Percentiles rank a stretch among this genome's conserved stretches.
These are phyloP conservation scores for Drosophila fulvimacula DNA, from an alignment of 2,888 invertebrate species.

Conservation along the genomic window DNA sequence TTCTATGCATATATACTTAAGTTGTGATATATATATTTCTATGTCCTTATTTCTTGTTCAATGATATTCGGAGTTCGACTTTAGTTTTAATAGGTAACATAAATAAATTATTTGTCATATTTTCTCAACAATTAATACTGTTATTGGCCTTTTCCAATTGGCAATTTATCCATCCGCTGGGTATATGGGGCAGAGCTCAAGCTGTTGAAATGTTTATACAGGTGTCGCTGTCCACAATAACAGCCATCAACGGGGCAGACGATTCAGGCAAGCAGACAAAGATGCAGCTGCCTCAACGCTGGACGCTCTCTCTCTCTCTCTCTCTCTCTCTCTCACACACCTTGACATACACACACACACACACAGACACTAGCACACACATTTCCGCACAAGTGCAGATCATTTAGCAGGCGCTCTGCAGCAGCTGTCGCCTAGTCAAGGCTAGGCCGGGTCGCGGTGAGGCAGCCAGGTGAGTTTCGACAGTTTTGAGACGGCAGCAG, in stretches of 20 bases:
- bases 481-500: no score
- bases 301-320: constrained; percentile 25
- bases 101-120: no score
- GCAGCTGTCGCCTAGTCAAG: constrained; percentile 57
- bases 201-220: constrained; percentile 79
- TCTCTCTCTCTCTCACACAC: constrained; percentile 18
- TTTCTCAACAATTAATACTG: background rate
- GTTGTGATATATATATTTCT: no score
- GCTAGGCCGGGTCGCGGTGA: constrained; percentile 29
- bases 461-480: constrained; percentile 39
- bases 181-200: constrained; percentile 49
- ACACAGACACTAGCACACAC: background rate
- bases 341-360: background rate
- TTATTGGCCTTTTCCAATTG: constrained; percentile 2
- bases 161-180: constrained; percentile 8
- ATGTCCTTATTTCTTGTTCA: no score
- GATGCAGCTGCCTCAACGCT: constrained; percentile 57
- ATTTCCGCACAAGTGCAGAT: constrained; percentile 50
- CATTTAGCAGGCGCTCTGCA: constrained; percentile 37
- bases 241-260: constrained; percentile 40
- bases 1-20: no score
- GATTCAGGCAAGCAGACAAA: constrained; percentile 32
- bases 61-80: no score
- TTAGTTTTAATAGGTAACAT: no score
- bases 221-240: constrained; percentile 66